A percentile compares a stretch with the other conserved stretches of the same genome.
Evolutionary conservation across 2,888 invertebrate genomes (phyloP).

Genomic region (Zygogramma bicolorata): DNA sequence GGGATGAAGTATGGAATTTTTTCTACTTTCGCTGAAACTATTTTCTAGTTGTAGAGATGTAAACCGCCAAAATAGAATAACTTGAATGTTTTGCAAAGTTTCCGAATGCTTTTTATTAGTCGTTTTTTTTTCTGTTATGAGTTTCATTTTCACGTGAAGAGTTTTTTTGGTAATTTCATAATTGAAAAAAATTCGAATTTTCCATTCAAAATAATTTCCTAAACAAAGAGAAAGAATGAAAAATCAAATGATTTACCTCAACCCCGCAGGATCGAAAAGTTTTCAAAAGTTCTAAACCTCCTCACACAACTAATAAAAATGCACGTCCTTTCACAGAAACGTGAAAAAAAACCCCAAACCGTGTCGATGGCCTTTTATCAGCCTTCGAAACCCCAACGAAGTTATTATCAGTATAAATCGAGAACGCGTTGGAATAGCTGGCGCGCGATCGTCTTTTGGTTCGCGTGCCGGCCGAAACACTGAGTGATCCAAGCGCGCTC

Average conservation of each 20-base stretch:
- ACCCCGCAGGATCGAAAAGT: background rate
- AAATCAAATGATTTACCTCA: background rate
- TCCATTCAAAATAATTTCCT: too few species aligned
- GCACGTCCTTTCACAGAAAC: background rate
- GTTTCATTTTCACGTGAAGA: too few species aligned
- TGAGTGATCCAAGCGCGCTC: slow-evolving; percentile 12
- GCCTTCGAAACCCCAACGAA: background rate
- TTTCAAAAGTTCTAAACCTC: background rate
- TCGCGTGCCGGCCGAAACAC: slow-evolving; percentile 5
- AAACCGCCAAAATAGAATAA: too few species aligned
- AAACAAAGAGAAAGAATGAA: background rate
- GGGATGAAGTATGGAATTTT: too few species aligned
- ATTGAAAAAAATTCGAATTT: too few species aligned
- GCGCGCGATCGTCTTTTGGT: slow-evolving; percentile 21
- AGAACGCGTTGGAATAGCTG: background rate
- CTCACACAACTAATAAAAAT: background rate
- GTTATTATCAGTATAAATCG: background rate
- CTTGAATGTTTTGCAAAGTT: too few species aligned
- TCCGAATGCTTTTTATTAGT: too few species aligned
- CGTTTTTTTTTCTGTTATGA: too few species aligned
- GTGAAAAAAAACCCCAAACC: background rate
- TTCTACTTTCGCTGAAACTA: too few species aligned
- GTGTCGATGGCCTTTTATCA: background rate
- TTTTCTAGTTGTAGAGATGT: too few species aligned
- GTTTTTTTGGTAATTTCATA: too few species aligned